phyloP scores from a whole-genome alignment of 2,113 vertebrate species.

The Neopipo cinnamomea region DNA sequence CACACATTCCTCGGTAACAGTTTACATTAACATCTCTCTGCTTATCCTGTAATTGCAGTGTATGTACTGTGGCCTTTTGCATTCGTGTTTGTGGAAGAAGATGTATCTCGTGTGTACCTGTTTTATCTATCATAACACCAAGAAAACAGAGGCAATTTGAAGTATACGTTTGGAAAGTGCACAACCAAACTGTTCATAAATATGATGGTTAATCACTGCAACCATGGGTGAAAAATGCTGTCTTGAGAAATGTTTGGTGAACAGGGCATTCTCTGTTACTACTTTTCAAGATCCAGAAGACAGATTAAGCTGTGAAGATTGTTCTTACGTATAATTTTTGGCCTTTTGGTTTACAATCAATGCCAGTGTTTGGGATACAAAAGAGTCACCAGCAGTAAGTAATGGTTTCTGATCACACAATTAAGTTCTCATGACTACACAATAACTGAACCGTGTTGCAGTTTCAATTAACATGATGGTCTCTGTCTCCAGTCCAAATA shows the following conservation, averaged over 20 bases:
- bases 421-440: not conserved
- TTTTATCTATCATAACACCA: constrained; percentile 16
- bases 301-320: not conserved
- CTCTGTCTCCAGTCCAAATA: not conserved
- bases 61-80: not conserved
- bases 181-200: not conserved
- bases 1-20: constrained; percentile 47
- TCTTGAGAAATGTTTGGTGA: not conserved
- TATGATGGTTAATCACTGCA: not conserved
- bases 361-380: not conserved
- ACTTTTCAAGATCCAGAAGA: not conserved
- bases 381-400: not conserved
- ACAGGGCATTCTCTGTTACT: not conserved
- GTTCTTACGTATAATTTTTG: not conserved
- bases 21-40: constrained; percentile 40
- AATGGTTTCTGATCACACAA: not conserved
- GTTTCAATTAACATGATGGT: not conserved
- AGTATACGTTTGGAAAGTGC: not conserved
- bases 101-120: not conserved
- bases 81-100: not conserved
- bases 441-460: not conserved
- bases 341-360: not conserved
- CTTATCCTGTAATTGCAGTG: constrained; percentile 31
- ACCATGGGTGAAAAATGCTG: not conserved
- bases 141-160: constrained; percentile 35